Conservation (phyloP, 2,797 vertebrate species). For the Gadopsis marmoratus region DNA sequence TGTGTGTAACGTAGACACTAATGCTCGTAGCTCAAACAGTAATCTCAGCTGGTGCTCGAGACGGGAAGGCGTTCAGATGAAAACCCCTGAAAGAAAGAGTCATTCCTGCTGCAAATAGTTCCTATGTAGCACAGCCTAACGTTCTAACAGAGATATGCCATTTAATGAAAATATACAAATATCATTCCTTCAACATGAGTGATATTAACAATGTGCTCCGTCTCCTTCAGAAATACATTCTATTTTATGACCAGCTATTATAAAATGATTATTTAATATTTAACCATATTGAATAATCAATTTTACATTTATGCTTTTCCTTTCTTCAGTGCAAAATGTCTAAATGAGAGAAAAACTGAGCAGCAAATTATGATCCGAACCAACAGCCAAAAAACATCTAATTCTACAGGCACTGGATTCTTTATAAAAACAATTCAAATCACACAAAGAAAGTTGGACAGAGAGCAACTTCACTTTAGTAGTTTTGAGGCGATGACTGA, state of each 20-base stretch:
- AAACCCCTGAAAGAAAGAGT: slow-evolving; percentile 40
- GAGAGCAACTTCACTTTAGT: slow-evolving; percentile 38
- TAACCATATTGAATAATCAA: slow-evolving; percentile 8
- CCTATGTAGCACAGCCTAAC: slow-evolving; percentile 24
- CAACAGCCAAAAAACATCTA: slow-evolving; percentile 45
- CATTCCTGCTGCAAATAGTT: slow-evolving; percentile 18
- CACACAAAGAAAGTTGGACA: slow-evolving; percentile 19
- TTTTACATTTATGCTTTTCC: slow-evolving; percentile 24
- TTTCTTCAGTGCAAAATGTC: slow-evolving; percentile 69
- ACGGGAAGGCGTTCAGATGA: slow-evolving; percentile 55
- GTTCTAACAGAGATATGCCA: slow-evolving; percentile 27
- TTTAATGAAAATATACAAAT: slow-evolving; percentile 48
- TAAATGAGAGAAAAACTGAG: slow-evolving; percentile 51
- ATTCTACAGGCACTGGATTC: slow-evolving; percentile 72
- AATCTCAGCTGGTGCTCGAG: slow-evolving; percentile 31
- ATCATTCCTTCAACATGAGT: slow-evolving; percentile 31
- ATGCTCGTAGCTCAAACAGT: slow-evolving; percentile 12
- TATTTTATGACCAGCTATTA: slow-evolving; percentile 32
- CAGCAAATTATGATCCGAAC: slow-evolving; percentile 41
- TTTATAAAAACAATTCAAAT: slow-evolving; percentile 43
- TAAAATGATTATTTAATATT: slow-evolving; percentile 34
- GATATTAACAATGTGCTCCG: slow-evolving; percentile 38
- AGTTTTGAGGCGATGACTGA: slow-evolving; percentile 25
- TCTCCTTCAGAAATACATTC: slow-evolving; percentile 61
- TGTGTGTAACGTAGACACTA: slow-evolving; percentile 8